These are phyloP conservation scores for Erythrolamprus reginae DNA, from an alignment of 2,113 vertebrate species.

Conservation along the genomic window DNA sequence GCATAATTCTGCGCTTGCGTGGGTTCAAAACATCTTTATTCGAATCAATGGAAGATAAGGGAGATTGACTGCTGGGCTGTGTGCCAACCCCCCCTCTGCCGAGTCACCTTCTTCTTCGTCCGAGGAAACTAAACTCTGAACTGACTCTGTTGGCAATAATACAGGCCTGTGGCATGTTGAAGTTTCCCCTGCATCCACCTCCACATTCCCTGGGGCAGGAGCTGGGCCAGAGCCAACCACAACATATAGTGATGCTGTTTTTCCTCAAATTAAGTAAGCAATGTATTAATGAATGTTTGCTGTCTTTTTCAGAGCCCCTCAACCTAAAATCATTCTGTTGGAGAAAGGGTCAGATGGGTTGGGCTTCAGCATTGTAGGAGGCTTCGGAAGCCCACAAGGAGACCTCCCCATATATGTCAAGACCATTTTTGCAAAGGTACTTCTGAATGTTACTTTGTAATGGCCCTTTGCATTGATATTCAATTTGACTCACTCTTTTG, in stretches of 20 bases:
- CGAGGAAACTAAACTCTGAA: too few relatives aligned
- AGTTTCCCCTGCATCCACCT: too few relatives aligned
- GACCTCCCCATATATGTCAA: slow-evolving; percentile 98
- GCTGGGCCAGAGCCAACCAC: too few relatives aligned
- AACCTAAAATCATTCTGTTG: slow-evolving; percentile 83
- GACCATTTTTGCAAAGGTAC: slow-evolving; percentile 95
- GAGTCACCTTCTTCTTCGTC: too few relatives aligned
- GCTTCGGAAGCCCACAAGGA: slow-evolving; percentile 91
- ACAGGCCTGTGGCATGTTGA: too few relatives aligned
- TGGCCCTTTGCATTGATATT: not conserved
- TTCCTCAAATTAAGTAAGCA: slow-evolving; percentile 17
- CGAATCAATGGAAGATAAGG: too few relatives aligned
- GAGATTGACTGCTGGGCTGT: too few relatives aligned
- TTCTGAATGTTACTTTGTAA: not conserved
- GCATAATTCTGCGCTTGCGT: too few relatives aligned
- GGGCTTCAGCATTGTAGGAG: slow-evolving; percentile 96
- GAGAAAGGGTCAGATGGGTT: slow-evolving; percentile 93
- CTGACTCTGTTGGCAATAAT: too few relatives aligned
- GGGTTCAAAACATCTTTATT: too few relatives aligned
- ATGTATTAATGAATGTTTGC: slow-evolving; percentile 62
- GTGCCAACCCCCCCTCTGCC: too few relatives aligned
- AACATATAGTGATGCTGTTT: not conserved
- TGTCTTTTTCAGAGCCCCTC: slow-evolving; percentile 79
- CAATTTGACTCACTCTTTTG: not conserved
- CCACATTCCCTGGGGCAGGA: too few relatives aligned